phyloP scores from a whole-genome alignment of 2,888 invertebrate species.

The Acanthacorydalis orientalis region DNA sequence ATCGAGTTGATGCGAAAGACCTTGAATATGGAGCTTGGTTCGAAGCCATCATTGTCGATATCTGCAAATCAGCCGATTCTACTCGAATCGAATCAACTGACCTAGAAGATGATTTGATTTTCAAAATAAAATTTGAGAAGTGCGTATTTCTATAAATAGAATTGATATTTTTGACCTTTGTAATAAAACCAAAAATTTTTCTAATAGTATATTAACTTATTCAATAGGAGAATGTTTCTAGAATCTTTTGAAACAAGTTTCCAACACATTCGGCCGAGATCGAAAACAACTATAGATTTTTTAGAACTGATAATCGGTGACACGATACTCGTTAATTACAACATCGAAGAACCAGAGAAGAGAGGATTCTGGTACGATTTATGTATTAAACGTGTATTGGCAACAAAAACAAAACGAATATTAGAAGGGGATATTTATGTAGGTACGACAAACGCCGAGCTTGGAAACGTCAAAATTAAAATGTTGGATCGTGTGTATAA shows the following conservation, averaged over 20 bases:
- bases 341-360: constrained; percentile 46
- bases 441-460: constrained; percentile 33
- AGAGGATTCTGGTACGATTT: constrained; percentile 50
- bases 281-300: constrained; percentile 33
- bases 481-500: constrained; percentile 46
- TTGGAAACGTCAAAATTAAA: constrained; percentile 40
- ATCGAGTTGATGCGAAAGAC: constrained; percentile 48
- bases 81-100: constrained; percentile 3
- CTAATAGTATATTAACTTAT: background rate
- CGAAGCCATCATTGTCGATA: constrained; percentile 44
- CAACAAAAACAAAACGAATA: constrained; percentile 28
- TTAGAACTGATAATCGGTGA: constrained; percentile 39
- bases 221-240: constrained; percentile 4
- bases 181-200: too few species aligned
- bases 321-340: constrained; percentile 56
- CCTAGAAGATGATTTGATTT: constrained; percentile 25
- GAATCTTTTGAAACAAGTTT: constrained; percentile 26
- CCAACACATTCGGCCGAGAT: constrained; percentile 48
- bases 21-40: constrained; percentile 52
- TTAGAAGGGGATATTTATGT: constrained; percentile 41
- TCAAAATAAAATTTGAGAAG: constrained; percentile 26
- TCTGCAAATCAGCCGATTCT: constrained; percentile 20
- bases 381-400: constrained; percentile 19
- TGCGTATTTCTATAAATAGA: constrained; percentile 15
- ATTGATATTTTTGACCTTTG: too few species aligned